Evolutionary conservation across 2,888 invertebrate genomes (phyloP).

Genomic region (Cephus pulcher): DNA sequence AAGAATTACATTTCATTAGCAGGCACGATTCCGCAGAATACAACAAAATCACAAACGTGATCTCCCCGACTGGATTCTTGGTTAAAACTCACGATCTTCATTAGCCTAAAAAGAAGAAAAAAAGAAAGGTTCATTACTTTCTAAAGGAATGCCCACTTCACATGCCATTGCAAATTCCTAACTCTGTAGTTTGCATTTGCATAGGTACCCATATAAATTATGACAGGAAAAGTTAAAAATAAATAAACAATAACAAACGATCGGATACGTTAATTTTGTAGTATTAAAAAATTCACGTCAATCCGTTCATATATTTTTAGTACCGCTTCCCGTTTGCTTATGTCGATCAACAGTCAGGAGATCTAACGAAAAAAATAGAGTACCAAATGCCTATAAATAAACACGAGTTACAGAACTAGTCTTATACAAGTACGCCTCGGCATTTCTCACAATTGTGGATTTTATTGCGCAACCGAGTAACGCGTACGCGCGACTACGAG

Average conservation of each 20-base stretch:
- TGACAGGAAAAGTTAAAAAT: neutral
- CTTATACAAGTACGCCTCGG: slow-evolving; percentile 10
- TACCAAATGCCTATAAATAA: neutral
- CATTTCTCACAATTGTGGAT: slow-evolving; percentile 48
- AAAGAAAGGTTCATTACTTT: neutral
- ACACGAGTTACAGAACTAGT: neutral
- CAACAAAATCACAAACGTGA: neutral
- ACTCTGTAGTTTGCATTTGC: neutral
- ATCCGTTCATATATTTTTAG: neutral
- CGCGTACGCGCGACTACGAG: slow-evolving; percentile 24
- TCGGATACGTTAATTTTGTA: neutral
- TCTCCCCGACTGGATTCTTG: neutral
- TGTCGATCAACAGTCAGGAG: neutral
- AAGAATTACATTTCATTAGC: neutral
- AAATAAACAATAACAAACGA: neutral
- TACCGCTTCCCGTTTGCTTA: neutral
- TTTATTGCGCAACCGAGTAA: slow-evolving; percentile 42
- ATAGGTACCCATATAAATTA: neutral
- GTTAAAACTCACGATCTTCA: neutral
- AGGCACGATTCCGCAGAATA: neutral
- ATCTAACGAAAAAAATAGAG: neutral
- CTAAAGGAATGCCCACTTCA: neutral
- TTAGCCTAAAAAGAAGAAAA: neutral
- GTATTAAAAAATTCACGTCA: neutral
- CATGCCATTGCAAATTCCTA: neutral